Base-by-base conservation (phyloP, 1,140 invertebrate species). In the Eufriesea mexicana region DNA sequence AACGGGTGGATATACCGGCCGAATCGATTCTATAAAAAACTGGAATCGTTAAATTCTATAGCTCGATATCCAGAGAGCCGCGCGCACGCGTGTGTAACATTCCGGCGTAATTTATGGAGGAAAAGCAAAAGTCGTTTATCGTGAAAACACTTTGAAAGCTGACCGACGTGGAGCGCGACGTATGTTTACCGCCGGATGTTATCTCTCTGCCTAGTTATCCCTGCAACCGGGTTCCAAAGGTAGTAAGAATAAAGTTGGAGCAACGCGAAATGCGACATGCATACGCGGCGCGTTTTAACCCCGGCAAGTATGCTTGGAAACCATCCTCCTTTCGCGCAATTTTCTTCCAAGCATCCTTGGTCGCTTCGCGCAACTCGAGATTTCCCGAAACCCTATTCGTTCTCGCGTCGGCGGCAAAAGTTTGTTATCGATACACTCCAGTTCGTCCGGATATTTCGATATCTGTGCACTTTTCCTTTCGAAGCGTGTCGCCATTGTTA, bases 361-460 rank as follows among this genome's bases (percentile, higher is more conserved):
- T 47, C 57, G 62, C 72, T 66, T 75, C 47, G 23, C 67, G 25
- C 45, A 35, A 25, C 61, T 42, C 49, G 23, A 68, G 18, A 55
- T 12, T 59, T 23, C 10, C 49, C 2, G 8, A 7, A 20, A 20
- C 12, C n/a, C 14, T 59, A 42, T 42, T 14, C 47, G 28, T 5
- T 2, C 18, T n/a, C 23, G 2, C 66, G 54, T 20, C n/a, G 9
- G 16, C 67, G 55, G 5, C 35, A 18, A 28, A 16, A 72, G 35
- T 62, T 59, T 23, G 51, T 68, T 82, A 82, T 82, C 79, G 73
- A 47, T 68, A 49, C 79, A 25, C 51, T 76, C 28, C 79, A 49
- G 9, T 76, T 76, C 72, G 54, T 45, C 25, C 72, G 54, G 61
- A 67, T 67, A 67, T 67, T 59, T 67, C 25, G 9, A 28, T 67